Percentiles rank a stretch among this genome's conserved stretches.
Conservation (phyloP, 2,113 vertebrate species). For the Odobenus rosmarus region DNA sequence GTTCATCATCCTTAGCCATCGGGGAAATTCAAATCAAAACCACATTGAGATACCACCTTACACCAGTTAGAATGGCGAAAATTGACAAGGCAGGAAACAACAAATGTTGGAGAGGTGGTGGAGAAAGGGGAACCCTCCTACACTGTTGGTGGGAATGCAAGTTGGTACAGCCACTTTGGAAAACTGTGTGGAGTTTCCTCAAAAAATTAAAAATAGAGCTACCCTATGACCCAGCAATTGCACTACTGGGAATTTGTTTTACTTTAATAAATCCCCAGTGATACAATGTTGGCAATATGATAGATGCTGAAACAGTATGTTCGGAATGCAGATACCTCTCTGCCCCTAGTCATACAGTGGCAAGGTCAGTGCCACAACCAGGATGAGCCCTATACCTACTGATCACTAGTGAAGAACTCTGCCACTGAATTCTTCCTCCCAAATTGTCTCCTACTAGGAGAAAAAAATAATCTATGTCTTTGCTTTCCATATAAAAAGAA, state of each 20-base stretch:
- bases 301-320: neutral
- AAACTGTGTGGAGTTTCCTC: too few species aligned
- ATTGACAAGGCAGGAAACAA: too few species aligned
- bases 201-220: too few species aligned
- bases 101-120: too few species aligned
- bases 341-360: neutral
- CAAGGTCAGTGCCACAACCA: rapidly evolving
- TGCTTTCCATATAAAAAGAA: neutral
- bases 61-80: too few species aligned
- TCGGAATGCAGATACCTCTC: neutral
- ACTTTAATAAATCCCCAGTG: neutral
- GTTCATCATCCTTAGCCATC: too few species aligned
- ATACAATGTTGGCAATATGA: neutral
- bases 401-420: neutral
- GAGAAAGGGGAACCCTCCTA: too few species aligned
- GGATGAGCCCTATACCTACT: neutral
- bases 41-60: too few species aligned
- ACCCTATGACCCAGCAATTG: too few species aligned
- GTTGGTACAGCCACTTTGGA: too few species aligned
- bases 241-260: neutral
- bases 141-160: too few species aligned
- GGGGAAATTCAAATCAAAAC: too few species aligned
- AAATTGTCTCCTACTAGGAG: neutral
- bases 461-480: neutral
- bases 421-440: neutral